Evolutionary conservation across 1,140 invertebrate species (phyloP), one percentile per base, ranked within the genome.

Genomic region (Orius insidiosus): DNA sequence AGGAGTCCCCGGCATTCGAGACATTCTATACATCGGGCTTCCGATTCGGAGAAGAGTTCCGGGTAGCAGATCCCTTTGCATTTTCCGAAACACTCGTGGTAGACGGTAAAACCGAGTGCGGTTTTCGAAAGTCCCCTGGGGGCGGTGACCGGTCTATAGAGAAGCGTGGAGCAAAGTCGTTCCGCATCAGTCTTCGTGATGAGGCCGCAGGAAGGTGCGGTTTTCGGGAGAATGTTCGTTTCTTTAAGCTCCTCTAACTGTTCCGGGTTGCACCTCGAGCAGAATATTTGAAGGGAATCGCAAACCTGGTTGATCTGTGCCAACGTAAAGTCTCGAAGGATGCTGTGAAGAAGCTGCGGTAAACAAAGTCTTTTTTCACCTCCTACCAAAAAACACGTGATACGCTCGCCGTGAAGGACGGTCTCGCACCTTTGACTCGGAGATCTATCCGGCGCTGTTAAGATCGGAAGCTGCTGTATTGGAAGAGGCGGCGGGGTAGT

Each of bases 101-200:
- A 90, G 30, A 96, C 87, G 43, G 66, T 63, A 50, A 76, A 69
- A 8, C 62, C 54, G 3, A 59, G 55, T 42, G 46, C 47, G 16
- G 62, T 59, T 18, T 45, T n/a, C 37, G 31, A 24, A 42, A 49
- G 13, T 56, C 55, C 18, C 55, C 56, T 16, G 49, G 56, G 53
- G 54, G 55, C 61, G 46, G 59, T 58, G 53, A 59, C 52, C 33
- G 58, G 56, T 46, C 57, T 69, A 59, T 83, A 74, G 49, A 93
- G 67, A 45, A 98, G 66, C 38, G 85, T 79, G 58, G 83, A 84
- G 63, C 89, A 93, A 44, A 97, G 71, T 37, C 93, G 70, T 63
- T 97, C 88, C 15, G 92, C 92, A 65, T 98, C 90, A 33, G 92
- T 94, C 65, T 95, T 89, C n/a, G 90, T 97, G 59, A 98, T 95